Percentiles rank a stretch among this genome's conserved stretches.
Evolutionary conservation across 2,797 vertebrate genomes (phyloP).

Genomic region (Cryptoprocta ferox): DNA sequence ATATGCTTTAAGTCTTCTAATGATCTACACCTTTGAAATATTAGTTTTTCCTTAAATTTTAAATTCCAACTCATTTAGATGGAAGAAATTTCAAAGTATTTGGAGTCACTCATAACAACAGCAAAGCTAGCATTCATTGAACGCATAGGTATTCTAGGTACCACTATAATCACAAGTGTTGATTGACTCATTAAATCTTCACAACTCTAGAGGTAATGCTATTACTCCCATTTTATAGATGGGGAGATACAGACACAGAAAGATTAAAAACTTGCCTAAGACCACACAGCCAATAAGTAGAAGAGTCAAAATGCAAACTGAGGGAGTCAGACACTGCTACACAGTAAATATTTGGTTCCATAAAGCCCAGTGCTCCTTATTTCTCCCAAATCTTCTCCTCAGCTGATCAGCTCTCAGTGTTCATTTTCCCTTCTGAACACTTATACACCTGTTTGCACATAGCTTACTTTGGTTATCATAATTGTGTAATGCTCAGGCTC

Average conservation of each 20-base stretch:
- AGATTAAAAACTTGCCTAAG: background rate
- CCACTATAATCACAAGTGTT: background rate
- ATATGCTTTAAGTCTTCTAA: background rate
- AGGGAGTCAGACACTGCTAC: background rate
- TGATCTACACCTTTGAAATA: slow-evolving; percentile 7
- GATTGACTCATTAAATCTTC: background rate
- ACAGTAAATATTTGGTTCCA: background rate
- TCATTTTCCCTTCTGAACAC: background rate
- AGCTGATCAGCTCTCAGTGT: background rate
- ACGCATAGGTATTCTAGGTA: background rate
- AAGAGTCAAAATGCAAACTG: background rate
- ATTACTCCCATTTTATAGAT: background rate
- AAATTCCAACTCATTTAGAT: slow-evolving; percentile 32
- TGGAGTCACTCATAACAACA: background rate
- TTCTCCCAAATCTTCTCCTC: background rate
- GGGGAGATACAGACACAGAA: slow-evolving; percentile 38
- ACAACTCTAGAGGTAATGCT: background rate
- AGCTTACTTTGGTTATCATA: background rate
- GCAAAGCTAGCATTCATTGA: background rate
- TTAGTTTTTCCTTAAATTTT: slow-evolving; percentile 48
- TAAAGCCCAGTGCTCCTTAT: background rate
- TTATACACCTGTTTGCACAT: background rate
- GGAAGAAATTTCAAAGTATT: background rate
- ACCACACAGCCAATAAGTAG: background rate
- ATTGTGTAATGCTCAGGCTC: background rate